Percentiles rank a stretch among this genome's conserved stretches.
Evolutionary conservation across 2,888 invertebrate species (phyloP).

Genomic region (Apamea monoglypha): DNA sequence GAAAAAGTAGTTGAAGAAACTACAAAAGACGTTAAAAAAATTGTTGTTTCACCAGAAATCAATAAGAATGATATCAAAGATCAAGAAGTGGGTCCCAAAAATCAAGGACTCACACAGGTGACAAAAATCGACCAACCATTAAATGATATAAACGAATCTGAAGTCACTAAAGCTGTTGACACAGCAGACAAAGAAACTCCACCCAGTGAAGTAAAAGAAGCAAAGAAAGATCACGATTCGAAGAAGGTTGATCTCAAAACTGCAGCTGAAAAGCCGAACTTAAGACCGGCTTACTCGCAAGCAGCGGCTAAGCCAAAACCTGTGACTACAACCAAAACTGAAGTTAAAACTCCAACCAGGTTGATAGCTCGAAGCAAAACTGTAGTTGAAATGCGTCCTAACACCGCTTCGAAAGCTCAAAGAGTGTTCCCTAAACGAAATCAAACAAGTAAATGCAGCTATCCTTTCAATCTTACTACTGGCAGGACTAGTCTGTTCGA

Average conservation of each 20-base stretch:
- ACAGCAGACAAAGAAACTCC: conserved; percentile 53
- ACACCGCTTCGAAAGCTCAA: conserved; percentile 72
- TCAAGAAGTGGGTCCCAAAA: background rate
- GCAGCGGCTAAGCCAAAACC: conserved; percentile 88
- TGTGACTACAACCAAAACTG: conserved; percentile 75
- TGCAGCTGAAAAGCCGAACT: conserved; percentile 72
- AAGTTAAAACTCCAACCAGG: conserved; percentile 79
- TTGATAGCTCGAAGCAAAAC: conserved; percentile 85
- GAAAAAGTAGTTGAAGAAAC: conserved; percentile 2
- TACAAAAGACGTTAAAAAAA: conserved; percentile 10
- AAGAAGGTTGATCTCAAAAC: conserved; percentile 76
- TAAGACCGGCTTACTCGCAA: conserved; percentile 87
- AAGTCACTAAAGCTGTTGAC: conserved; percentile 62
- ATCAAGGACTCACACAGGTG: background rate
- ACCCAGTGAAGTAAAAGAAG: conserved; percentile 72
- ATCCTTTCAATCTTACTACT: conserved; percentile 88
- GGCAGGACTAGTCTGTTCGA: conserved; percentile 87
- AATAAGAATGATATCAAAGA: conserved; percentile 4
- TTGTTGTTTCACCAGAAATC: background rate
- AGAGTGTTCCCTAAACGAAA: conserved; percentile 81
- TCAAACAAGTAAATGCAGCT: conserved; percentile 86
- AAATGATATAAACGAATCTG: conserved; percentile 51
- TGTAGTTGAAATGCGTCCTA: conserved; percentile 85
- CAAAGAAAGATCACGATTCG: conserved; percentile 72
- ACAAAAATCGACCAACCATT: conserved; percentile 10